phyloP scores from a whole-genome alignment of 1,140 invertebrate genomes.

The Macrotrachela quadricornifera region DNA sequence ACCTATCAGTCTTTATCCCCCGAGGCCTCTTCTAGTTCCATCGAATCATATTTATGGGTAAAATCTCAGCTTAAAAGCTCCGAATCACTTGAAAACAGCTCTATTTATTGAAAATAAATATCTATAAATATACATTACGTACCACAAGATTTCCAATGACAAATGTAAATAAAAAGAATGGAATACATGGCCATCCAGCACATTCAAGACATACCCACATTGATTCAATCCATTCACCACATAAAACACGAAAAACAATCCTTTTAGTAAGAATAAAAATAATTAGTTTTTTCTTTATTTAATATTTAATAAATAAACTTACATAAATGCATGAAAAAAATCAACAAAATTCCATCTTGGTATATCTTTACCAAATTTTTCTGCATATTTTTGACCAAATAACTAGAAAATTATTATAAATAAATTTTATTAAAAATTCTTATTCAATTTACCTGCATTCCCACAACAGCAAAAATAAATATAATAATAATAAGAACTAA shows the following conservation, averaged over 20 bases:
- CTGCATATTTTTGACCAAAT: slow-evolving; percentile 66
- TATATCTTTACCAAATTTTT: slow-evolving; percentile 13
- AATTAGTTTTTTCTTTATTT: too few species aligned
- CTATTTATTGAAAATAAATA: too few species aligned
- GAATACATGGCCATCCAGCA: slow-evolving; percentile 69
- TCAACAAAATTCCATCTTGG: not conserved
- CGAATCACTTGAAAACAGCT: too few species aligned
- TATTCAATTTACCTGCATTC: too few species aligned
- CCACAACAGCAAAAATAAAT: slow-evolving; percentile 95
- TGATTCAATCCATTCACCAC: slow-evolving; percentile 95
- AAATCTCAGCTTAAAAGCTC: too few species aligned
- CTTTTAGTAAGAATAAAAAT: too few species aligned
- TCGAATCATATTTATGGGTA: too few species aligned
- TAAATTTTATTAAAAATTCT: too few species aligned
- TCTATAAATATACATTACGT: too few species aligned
- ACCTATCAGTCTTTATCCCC: too few species aligned
- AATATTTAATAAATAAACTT: slow-evolving; percentile 22
- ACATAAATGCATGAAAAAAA: not conserved
- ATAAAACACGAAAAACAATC: slow-evolving; percentile 88
- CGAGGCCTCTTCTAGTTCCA: too few species aligned
- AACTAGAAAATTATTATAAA: too few species aligned
- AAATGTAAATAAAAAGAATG: slow-evolving; percentile 90
- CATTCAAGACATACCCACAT: slow-evolving; percentile 93
- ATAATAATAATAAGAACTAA: slow-evolving; percentile 93
- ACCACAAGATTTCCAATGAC: slow-evolving; percentile 95